phyloP scores from a whole-genome alignment of 2,888 invertebrate species.

The Matsumyia berberina region DNA sequence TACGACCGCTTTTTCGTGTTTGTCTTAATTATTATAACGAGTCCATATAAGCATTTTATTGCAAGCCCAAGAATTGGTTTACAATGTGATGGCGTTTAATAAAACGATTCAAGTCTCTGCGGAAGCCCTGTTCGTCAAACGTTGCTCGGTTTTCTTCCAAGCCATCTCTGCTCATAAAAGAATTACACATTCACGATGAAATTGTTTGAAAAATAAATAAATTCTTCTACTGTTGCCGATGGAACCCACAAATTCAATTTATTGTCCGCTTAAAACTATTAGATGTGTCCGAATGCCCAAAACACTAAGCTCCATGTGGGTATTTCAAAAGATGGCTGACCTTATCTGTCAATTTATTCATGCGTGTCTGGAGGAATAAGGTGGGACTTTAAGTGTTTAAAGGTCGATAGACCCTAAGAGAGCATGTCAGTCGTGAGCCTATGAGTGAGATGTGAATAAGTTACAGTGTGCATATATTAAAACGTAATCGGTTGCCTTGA shows the following conservation, averaged over 20 bases:
- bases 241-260: background rate
- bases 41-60: background rate
- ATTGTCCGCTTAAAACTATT: too few relatives aligned
- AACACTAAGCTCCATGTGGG: background rate
- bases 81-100: background rate
- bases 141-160: background rate
- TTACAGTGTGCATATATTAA: conserved; percentile 16
- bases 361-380: background rate
- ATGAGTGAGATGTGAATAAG: conserved; percentile 10
- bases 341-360: conserved; percentile 12
- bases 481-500: conserved; percentile 32
- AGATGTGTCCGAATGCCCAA: too few relatives aligned
- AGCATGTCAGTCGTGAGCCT: background rate
- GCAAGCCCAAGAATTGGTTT: background rate
- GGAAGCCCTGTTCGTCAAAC: background rate
- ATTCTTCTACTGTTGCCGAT: background rate
- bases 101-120: background rate
- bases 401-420: conserved; percentile 26
- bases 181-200: background rate
- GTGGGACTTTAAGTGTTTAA: conserved; percentile 8
- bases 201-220: background rate
- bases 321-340: background rate
- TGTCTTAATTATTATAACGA: too few relatives aligned
- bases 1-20: too few relatives aligned
- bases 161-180: background rate